phyloP scores from a whole-genome alignment of 2,797 vertebrate species.

The Sitta carolinensis region DNA sequence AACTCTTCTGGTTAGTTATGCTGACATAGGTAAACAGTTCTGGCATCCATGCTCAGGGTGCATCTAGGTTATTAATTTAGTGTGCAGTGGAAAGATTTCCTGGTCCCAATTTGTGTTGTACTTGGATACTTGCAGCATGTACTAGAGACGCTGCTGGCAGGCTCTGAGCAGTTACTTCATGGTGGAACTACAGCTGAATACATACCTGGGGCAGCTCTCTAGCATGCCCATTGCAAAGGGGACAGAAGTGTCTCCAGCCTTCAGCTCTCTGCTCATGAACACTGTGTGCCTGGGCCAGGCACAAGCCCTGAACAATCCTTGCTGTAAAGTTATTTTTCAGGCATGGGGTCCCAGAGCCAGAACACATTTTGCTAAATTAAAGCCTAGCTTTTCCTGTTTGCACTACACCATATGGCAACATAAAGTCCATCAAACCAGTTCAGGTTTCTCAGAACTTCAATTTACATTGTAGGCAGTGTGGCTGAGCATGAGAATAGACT shows the following conservation, averaged over 20 bases:
- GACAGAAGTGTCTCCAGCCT: neutral
- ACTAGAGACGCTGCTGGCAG: neutral
- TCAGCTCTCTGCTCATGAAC: neutral
- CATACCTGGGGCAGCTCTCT: fast-evolving
- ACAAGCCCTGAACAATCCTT: no score
- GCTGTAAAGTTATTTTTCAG: neutral
- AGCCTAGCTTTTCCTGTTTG: neutral
- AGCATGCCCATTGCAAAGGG: neutral
- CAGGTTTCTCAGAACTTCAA: neutral
- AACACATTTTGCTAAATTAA: neutral
- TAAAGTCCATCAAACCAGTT: neutral
- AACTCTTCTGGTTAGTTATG: neutral
- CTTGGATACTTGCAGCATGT: neutral
- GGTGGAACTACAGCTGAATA: neutral
- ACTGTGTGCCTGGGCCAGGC: neutral
- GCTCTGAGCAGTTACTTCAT: neutral
- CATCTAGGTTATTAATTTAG: neutral
- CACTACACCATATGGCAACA: neutral
- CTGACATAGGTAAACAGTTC: neutral
- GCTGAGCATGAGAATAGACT: neutral
- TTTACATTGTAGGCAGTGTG: neutral
- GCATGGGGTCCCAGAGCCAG: neutral
- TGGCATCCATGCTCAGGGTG: neutral
- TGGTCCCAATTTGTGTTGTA: neutral
- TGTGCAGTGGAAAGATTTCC: neutral